Conservation (phyloP, 30 jellyfish, hydroid and myxozoan genomes). For the Sanderia malayensis region DNA sequence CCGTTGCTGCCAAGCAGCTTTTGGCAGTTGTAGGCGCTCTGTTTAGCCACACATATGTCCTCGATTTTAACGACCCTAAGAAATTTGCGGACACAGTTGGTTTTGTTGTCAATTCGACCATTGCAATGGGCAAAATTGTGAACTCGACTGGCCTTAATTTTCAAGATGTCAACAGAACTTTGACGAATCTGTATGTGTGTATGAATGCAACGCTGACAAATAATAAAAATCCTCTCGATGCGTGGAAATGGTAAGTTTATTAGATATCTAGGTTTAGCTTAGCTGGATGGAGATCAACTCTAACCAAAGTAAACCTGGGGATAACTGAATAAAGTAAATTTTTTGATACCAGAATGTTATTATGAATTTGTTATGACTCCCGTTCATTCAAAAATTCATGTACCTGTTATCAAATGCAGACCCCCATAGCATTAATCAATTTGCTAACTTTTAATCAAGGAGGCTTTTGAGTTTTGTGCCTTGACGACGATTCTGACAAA, state of each 20-base stretch:
- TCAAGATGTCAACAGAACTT: conserved; percentile 5
- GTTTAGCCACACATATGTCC: background rate
- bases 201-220: background rate
- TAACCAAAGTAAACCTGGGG: background rate
- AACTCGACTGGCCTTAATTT: conserved; percentile 4
- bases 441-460: background rate
- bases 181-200: background rate
- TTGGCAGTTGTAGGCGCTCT: background rate
- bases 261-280: background rate
- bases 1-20: background rate
- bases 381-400: background rate
- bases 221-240: background rate
- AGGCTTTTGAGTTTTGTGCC: too few relatives aligned
- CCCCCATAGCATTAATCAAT: background rate
- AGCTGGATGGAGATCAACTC: background rate
- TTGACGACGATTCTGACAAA: too few relatives aligned
- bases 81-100: background rate
- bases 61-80: background rate
- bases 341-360: background rate
- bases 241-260: conserved; percentile 2
- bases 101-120: background rate
- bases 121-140: background rate
- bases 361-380: background rate
- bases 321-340: background rate
- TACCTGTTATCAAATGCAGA: too few relatives aligned